Conservation (phyloP, 2,888 invertebrate genomes). For the Philereme vetulata region DNA sequence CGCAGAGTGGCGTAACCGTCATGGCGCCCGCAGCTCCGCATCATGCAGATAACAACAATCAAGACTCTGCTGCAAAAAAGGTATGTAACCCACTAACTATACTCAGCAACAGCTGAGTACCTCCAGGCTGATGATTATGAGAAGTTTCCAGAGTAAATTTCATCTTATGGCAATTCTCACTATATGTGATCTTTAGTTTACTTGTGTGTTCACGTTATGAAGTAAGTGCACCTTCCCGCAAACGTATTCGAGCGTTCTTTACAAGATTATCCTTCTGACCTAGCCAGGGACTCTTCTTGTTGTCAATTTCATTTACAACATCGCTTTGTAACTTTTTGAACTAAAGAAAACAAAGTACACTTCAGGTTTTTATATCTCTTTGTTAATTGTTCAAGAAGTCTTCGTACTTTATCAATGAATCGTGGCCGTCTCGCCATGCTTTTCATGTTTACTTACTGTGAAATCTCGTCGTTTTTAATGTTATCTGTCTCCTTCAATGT, state of each 20-base stretch:
- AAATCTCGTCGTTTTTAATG: constrained; percentile 10
- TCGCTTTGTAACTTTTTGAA: no score
- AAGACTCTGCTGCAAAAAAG: constrained; percentile 96
- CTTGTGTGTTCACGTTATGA: no score
- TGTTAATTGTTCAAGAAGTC: constrained; percentile 24
- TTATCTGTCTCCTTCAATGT: constrained; percentile 16
- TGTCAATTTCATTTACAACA: no score
- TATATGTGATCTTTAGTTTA: no score
- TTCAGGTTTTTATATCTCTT: constrained; percentile 25
- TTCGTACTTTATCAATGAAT: constrained; percentile 32
- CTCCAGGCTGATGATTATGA: no score
- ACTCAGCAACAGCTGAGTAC: no score
- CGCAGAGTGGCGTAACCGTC: constrained; percentile 96
- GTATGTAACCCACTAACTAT: constrained; percentile 74
- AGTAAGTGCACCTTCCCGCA: no score
- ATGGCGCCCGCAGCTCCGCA: constrained; percentile 96
- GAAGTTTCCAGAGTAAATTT: no score
- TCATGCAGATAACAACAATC: constrained; percentile 96
- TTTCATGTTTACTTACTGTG: constrained; percentile 26
- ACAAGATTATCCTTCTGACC: no score
- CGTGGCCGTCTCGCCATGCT: constrained; percentile 19
- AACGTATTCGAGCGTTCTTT: no score
- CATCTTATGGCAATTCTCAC: no score
- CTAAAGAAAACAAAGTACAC: constrained; percentile 16
- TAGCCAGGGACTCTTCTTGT: no score